Evolutionary conservation across 2,797 vertebrate genomes (phyloP).

Genomic region (Neostethus bicornis): DNA sequence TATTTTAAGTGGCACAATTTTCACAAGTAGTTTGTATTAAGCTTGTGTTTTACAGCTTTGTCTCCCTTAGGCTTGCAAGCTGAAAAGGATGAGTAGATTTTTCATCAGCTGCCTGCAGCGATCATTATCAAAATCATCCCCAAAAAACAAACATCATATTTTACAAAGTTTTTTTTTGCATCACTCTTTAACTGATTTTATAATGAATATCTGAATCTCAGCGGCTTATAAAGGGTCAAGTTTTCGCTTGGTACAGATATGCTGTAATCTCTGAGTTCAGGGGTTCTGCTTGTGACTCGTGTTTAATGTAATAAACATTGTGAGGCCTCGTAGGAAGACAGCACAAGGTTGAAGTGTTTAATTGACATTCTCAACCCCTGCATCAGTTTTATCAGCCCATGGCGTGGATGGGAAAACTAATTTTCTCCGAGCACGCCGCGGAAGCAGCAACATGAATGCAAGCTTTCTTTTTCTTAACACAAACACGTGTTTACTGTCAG

Average conservation of each 20-base stretch:
- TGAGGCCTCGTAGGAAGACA: background rate
- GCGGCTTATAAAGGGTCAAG: background rate
- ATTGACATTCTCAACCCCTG: background rate
- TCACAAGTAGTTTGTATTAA: slow-evolving; percentile 37
- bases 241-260: background rate
- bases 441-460: background rate
- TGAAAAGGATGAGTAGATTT: slow-evolving; percentile 44
- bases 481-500: background rate
- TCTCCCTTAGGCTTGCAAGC: slow-evolving; percentile 32
- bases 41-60: slow-evolving; percentile 24
- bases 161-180: background rate
- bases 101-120: slow-evolving; percentile 22
- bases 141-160: slow-evolving; percentile 12
- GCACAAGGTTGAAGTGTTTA: background rate
- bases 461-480: background rate
- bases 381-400: background rate
- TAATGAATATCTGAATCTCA: background rate
- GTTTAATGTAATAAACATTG: background rate
- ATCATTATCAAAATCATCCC: slow-evolving; percentile 17
- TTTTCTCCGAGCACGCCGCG: background rate
- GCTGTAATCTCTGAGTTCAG: background rate
- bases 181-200: background rate
- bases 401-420: background rate
- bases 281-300: background rate
- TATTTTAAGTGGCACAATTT: slow-evolving; percentile 17